Evolutionary conservation across 2,797 vertebrate genomes (phyloP).

Genomic region (Rhinogobio ventralis): DNA sequence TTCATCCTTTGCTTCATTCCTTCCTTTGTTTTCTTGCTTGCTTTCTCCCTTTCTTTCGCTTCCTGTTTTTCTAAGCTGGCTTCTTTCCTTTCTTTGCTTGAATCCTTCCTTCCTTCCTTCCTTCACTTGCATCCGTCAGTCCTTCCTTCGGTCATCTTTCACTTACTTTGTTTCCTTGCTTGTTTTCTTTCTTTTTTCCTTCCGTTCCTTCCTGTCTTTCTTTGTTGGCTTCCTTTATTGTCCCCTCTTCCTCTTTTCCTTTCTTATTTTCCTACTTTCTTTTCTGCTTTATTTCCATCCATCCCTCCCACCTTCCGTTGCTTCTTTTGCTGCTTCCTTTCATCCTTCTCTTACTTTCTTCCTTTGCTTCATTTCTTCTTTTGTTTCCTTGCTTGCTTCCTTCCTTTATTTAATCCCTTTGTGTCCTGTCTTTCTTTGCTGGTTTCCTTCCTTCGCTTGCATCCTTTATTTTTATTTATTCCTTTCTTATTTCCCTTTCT

Average conservation of each 20-base stretch:
- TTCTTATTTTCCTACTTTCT: no score
- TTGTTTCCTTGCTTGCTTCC: neutral
- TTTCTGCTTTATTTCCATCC: neutral
- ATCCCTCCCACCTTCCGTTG: neutral
- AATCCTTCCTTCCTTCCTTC: no score
- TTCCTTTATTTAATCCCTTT: neutral
- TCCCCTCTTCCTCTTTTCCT: no score
- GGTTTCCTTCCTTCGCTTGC: neutral
- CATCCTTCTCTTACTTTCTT: neutral
- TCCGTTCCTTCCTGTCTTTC: no score
- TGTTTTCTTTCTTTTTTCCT: no score
- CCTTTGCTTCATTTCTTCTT: neutral
- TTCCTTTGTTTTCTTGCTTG: neutral
- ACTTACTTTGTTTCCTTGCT: neutral
- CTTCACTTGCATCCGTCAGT: neutral
- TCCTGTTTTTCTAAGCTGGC: no score
- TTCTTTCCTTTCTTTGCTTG: neutral
- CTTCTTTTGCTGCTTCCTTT: neutral
- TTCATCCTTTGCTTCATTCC: neutral
- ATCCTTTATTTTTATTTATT: conserved; percentile 7
- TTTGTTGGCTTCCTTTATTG: no score
- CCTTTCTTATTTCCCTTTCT: neutral
- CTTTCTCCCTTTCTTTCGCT: no score
- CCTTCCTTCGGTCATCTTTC: neutral
- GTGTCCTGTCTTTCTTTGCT: neutral